phyloP scores from a whole-genome alignment of 1,140 invertebrate species.

The Nomia melanderi region DNA sequence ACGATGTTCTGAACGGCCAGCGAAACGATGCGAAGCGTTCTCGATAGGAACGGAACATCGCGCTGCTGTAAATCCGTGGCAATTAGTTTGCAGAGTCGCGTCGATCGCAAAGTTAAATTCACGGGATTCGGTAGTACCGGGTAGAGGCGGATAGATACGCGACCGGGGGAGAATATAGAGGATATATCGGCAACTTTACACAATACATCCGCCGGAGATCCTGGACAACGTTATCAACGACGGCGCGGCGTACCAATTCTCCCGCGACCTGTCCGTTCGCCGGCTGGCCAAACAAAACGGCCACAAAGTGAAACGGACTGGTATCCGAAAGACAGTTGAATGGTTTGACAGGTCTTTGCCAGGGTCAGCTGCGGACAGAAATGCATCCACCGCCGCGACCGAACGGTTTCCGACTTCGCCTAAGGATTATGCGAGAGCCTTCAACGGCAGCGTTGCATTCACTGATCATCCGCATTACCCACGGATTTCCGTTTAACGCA shows the following conservation, averaged over 20 bases:
- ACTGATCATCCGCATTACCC: constrained; percentile 2
- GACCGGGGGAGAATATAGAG: too few relatives aligned
- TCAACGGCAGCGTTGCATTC: neutral
- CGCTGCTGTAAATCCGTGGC: neutral
- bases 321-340: constrained; percentile 1
- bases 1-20: neutral
- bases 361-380: constrained; percentile 1
- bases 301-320: neutral
- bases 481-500: neutral
- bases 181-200: neutral
- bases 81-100: neutral
- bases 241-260: neutral
- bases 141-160: too few relatives aligned
- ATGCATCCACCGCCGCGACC: too few relatives aligned
- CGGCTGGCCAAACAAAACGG: neutral
- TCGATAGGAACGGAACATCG: neutral
- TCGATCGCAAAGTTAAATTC: neutral
- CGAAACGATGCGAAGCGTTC: neutral
- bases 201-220: constrained; percentile 10
- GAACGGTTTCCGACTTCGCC: neutral
- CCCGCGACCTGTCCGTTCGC: neutral
- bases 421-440: constrained; percentile 13
- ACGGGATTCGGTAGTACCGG: neutral
- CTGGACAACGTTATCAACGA: constrained; percentile 14
- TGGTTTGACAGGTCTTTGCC: constrained; percentile 23